Conservation (phyloP, 1,140 invertebrate genomes). For the Lepidurus packardi region DNA sequence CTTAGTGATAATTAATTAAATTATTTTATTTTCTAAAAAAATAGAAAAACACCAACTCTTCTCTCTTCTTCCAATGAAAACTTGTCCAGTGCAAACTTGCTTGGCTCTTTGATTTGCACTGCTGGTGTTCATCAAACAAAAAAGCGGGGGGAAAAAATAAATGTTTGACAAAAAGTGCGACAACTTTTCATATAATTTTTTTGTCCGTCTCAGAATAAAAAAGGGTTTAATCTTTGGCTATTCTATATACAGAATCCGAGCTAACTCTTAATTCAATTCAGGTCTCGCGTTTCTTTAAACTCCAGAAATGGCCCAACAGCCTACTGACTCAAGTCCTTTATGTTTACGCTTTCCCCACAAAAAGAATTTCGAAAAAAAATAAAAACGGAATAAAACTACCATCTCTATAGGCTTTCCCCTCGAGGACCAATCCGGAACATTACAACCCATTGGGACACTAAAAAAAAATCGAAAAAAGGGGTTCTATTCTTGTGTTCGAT, state of each 20-base stretch:
- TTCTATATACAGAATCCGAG: background rate
- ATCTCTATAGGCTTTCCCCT: background rate
- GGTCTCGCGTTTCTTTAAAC: background rate
- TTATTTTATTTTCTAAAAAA: background rate
- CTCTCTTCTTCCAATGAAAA: no score
- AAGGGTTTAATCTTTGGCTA: background rate
- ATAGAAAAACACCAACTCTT: background rate
- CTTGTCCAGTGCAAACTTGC: background rate
- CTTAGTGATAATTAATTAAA: background rate
- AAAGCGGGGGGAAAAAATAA: background rate
- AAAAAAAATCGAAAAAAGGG: background rate
- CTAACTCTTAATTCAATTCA: slow-evolving; percentile 3
- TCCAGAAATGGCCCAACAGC: background rate
- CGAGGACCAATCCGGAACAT: background rate
- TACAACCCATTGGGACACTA: no score
- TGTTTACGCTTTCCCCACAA: background rate
- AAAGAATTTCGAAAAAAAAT: background rate
- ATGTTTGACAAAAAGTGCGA: background rate
- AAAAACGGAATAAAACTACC: background rate
- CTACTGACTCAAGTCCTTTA: background rate
- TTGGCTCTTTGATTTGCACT: background rate
- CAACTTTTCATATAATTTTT: background rate
- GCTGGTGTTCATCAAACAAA: background rate
- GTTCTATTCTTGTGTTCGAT: slow-evolving; percentile 10
- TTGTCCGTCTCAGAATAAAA: background rate